Conservation (phyloP, 2,797 vertebrate genomes). For the Lithobates sylvaticus region DNA sequence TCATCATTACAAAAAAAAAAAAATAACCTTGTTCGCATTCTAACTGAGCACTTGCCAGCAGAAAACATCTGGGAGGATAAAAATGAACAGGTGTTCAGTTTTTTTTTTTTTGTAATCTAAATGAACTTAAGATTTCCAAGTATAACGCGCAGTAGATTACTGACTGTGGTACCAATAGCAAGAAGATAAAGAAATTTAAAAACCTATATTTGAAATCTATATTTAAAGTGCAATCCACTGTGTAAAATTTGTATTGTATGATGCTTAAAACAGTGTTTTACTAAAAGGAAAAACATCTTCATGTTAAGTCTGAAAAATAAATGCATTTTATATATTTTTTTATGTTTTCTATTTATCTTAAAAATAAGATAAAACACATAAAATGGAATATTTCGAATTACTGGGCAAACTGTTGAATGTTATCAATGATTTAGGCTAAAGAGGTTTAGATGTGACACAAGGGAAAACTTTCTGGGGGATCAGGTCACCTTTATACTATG, state of each 20-base stretch:
- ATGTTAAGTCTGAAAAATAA: too few species aligned
- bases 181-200: background rate
- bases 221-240: background rate
- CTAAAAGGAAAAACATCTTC: too few species aligned
- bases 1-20: constrained; percentile 24
- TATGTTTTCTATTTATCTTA: too few species aligned
- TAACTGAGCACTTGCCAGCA: constrained; percentile 36
- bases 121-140: constrained; percentile 40
- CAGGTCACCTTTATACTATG: too few species aligned
- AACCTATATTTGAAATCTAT: background rate
- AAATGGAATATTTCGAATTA: too few species aligned
- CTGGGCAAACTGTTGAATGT: too few species aligned
- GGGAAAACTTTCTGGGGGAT: too few species aligned
- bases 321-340: too few species aligned
- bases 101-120: constrained; percentile 41
- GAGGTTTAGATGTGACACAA: too few species aligned
- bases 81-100: constrained; percentile 57
- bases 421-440: too few species aligned
- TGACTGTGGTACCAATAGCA: background rate
- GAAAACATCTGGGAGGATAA: constrained; percentile 61
- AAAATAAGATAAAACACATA: too few species aligned
- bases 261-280: too few species aligned
- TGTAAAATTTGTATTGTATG: background rate
- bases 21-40: constrained; percentile 54
- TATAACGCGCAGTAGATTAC: constrained; percentile 31